Evolutionary conservation across 2,113 vertebrate genomes (phyloP).

Genomic region (Tupaia tana): DNA sequence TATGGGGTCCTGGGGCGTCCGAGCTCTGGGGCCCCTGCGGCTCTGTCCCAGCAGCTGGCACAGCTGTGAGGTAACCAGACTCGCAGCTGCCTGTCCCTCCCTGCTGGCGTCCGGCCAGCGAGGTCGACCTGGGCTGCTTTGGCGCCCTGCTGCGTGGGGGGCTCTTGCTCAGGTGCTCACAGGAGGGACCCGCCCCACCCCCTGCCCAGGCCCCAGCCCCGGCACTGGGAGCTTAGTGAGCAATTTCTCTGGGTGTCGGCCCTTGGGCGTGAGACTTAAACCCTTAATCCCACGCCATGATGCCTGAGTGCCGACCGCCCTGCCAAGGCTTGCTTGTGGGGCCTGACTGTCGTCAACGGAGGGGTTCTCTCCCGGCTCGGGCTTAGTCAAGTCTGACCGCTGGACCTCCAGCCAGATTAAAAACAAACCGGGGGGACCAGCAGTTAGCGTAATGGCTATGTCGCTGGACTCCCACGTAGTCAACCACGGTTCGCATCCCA

Average conservation of each 20-base stretch:
- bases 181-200: background rate
- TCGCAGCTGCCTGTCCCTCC: too few relatives aligned
- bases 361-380: slow-evolving; percentile 59
- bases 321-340: slow-evolving; percentile 21
- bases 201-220: background rate
- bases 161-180: background rate
- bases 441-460: too few relatives aligned
- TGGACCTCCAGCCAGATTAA: slow-evolving; percentile 59
- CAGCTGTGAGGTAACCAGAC: too few relatives aligned
- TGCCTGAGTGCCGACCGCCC: slow-evolving; percentile 31
- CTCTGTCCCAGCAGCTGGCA: too few relatives aligned
- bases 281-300: slow-evolving; percentile 55
- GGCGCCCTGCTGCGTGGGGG: background rate
- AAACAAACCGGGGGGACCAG: too few relatives aligned
- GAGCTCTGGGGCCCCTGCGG: too few relatives aligned
- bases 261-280: slow-evolving; percentile 4
- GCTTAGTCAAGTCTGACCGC: slow-evolving; percentile 37
- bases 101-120: too few relatives aligned
- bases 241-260: slow-evolving; percentile 44
- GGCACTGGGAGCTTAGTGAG: slow-evolving; percentile 7
- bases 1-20: background rate
- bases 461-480: too few relatives aligned
- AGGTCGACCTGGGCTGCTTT: too few relatives aligned
- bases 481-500: too few relatives aligned
- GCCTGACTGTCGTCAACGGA: slow-evolving; percentile 58